Conservation (phyloP, 2,113 vertebrate species). For the Hemichromis elongatus region DNA sequence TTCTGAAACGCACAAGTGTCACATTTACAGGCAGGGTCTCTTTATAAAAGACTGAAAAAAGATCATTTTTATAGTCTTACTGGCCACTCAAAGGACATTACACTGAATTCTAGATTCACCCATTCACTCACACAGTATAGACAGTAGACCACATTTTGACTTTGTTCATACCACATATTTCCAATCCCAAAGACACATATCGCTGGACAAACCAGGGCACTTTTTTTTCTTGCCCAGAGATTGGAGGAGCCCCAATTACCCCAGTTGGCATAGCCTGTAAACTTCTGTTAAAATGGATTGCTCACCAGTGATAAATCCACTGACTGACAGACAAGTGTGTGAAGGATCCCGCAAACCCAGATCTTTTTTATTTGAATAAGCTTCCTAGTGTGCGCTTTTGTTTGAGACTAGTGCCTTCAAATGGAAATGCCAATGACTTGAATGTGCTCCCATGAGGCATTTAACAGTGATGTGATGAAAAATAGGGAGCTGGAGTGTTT, state of each 20-base stretch:
- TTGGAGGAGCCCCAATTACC: not conserved
- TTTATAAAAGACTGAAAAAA: not conserved
- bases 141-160: not conserved
- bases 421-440: not conserved
- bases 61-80: not conserved
- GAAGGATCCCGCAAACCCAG: not conserved
- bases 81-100: not conserved
- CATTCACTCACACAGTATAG: not conserved
- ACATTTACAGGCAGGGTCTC: not conserved
- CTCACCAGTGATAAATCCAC: not conserved
- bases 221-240: not conserved
- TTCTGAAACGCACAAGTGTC: not conserved
- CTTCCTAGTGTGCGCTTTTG: not conserved
- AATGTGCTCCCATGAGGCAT: constrained; percentile 18
- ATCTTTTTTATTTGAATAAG: not conserved
- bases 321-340: not conserved
- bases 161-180: not conserved
- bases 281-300: not conserved
- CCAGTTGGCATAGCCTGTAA: not conserved
- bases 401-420: not conserved
- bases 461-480: not conserved
- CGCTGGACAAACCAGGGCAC: not conserved
- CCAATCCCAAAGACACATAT: not conserved
- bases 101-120: not conserved
- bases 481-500: not conserved